Evolutionary conservation across 2,113 vertebrate species (phyloP).

Genomic region (Ammodytes marinus): DNA sequence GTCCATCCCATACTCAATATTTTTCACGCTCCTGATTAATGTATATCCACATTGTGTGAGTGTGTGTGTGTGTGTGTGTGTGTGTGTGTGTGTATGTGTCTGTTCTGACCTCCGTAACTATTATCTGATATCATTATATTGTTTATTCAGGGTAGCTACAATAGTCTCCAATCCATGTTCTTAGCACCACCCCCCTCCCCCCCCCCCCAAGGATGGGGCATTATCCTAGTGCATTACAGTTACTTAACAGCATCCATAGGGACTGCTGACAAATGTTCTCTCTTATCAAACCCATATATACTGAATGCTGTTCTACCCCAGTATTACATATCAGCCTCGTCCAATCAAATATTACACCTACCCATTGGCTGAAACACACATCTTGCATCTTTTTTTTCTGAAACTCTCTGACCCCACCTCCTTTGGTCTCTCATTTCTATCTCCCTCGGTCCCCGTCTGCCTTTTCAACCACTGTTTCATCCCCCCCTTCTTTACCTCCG

Average conservation of each 20-base stretch:
- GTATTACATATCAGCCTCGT: neutral
- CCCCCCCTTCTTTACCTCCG: conserved; percentile 4
- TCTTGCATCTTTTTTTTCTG: conserved; percentile 40
- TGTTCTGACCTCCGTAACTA: conserved; percentile 4
- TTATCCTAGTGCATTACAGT: conserved; percentile 25
- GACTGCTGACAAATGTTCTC: conserved; percentile 45
- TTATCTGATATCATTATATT: conserved; percentile 23
- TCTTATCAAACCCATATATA: conserved; percentile 36
- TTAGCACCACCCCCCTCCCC: neutral
- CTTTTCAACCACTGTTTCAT: conserved; percentile 46
- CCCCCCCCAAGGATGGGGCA: conserved; percentile 32
- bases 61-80: too few relatives aligned
- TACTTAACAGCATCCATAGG: conserved; percentile 43
- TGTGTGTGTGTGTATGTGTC: too few relatives aligned
- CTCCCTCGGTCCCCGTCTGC: conserved; percentile 34
- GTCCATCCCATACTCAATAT: conserved; percentile 27
- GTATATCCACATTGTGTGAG: neutral
- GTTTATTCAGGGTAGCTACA: conserved; percentile 25
- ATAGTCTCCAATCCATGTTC: conserved; percentile 2
- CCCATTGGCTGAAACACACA: conserved; percentile 67
- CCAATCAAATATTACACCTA: conserved; percentile 10
- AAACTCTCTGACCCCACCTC: conserved; percentile 56
- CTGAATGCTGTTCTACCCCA: conserved; percentile 43
- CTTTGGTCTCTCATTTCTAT: conserved; percentile 33
- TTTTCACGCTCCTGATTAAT: neutral